A percentile compares a stretch with the other conserved stretches of the same genome.
phyloP scores from a whole-genome alignment of 2,113 vertebrate species.

The Sylvia atricapilla region DNA sequence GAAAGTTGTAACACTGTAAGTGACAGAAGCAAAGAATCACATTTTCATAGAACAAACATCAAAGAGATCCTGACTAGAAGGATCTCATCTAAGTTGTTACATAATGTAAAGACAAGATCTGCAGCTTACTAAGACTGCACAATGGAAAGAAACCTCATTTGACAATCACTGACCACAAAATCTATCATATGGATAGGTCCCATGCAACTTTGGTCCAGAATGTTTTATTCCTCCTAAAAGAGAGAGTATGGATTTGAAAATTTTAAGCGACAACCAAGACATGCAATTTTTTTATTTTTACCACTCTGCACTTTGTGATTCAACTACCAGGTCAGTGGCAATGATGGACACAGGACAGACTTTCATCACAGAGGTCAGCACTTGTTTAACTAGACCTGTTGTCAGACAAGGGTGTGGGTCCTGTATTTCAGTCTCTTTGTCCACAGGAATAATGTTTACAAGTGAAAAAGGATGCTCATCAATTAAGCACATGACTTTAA shows the following conservation, averaged over 20 bases:
- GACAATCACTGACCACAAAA: not conserved
- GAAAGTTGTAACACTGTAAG: rapidly evolving
- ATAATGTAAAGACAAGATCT: not conserved
- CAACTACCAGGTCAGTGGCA: not conserved
- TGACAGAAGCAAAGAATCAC: not conserved
- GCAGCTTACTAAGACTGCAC: not conserved
- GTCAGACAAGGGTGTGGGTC: not conserved
- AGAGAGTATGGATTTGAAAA: not conserved
- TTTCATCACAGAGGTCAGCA: not conserved
- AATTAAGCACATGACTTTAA: not conserved
- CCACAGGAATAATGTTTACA: not conserved
- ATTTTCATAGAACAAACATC: not conserved
- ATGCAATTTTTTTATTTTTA: not conserved
- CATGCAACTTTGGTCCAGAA: not conserved
- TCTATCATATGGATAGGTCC: rapidly evolving
- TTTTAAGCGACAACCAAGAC: not conserved
- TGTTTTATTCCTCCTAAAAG: not conserved
- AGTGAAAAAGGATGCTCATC: not conserved
- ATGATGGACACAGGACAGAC: not conserved
- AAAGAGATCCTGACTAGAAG: not conserved
- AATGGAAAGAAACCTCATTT: not conserved
- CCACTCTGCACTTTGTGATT: not conserved
- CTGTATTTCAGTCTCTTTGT: not conserved
- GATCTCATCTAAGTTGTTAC: not conserved
- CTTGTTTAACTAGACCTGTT: not conserved